phyloP scores from a whole-genome alignment of 2,888 invertebrate species.

The Holacanthella duospinosa region DNA sequence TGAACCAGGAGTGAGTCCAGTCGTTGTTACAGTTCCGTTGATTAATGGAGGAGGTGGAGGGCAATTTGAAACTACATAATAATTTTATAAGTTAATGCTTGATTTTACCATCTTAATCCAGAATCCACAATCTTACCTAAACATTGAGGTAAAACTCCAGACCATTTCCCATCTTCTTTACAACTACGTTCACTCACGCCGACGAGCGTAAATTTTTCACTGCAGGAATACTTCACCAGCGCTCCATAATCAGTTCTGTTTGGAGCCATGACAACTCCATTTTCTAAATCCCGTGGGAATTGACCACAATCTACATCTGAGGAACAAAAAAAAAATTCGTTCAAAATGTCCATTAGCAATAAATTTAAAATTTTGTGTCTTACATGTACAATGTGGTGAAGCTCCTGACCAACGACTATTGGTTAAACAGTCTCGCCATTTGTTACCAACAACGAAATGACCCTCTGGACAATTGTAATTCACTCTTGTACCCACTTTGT shows the following conservation, averaged over 20 bases:
- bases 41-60: conserved; percentile 67
- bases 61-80: conserved; percentile 44
- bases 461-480: not conserved
- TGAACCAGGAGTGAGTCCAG: conserved; percentile 67
- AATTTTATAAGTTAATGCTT: not conserved
- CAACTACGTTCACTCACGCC: conserved; percentile 51
- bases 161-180: conserved; percentile 77
- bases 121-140: conserved; percentile 53
- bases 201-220: conserved; percentile 72
- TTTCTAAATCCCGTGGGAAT: conserved; percentile 53
- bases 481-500: not conserved
- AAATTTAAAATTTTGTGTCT: conserved; percentile 40
- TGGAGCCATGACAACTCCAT: conserved; percentile 54
- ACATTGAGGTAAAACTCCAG: conserved; percentile 71
- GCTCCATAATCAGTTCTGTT: conserved; percentile 69
- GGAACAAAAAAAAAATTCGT: conserved; percentile 26
- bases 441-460: not conserved
- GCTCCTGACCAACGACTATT: conserved; percentile 72
- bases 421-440: conserved; percentile 23
- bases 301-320: conserved; percentile 74
- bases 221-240: conserved; percentile 62
- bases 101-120: conserved; percentile 11
- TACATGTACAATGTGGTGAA: conserved; percentile 79
- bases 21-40: conserved; percentile 60
- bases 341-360: not conserved